Conservation (phyloP, 2,888 invertebrate genomes). For the Amiota communis region DNA sequence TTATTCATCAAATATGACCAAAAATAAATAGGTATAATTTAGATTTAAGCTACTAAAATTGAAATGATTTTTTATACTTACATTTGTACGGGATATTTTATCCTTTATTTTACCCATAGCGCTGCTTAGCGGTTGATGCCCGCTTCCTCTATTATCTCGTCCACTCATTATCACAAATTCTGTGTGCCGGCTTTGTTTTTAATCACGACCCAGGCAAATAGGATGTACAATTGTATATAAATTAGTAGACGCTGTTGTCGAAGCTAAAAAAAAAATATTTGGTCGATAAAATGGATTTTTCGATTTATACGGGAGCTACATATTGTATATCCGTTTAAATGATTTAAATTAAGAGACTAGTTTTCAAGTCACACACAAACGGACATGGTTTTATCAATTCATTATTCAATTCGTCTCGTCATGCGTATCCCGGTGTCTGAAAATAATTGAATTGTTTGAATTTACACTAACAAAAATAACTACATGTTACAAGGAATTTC, state of each 20-base stretch:
- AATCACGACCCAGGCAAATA: no score
- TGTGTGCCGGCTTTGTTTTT: neutral
- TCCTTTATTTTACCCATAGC: constrained; percentile 73
- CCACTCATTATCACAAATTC: constrained; percentile 67
- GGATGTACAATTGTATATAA: neutral
- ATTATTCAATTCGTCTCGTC: no score
- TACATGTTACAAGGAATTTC: no score
- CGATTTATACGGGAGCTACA: no score
- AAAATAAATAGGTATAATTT: neutral
- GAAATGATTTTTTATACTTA: constrained; percentile 49
- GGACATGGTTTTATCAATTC: no score
- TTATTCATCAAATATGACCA: neutral
- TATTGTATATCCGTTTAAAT: no score
- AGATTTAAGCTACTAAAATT: neutral
- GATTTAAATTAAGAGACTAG: no score
- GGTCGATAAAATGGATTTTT: no score
- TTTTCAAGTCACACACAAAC: no score
- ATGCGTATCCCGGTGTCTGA: no score
- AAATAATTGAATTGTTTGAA: no score
- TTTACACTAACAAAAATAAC: no score
- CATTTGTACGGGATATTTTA: constrained; percentile 67
- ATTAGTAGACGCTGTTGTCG: neutral
- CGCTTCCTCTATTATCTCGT: constrained; percentile 70
- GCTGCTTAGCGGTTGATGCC: constrained; percentile 67
- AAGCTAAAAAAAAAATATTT: neutral